Evolutionary conservation across 2,113 vertebrate species (phyloP).

Genomic region (Peromyscus maniculatus): DNA sequence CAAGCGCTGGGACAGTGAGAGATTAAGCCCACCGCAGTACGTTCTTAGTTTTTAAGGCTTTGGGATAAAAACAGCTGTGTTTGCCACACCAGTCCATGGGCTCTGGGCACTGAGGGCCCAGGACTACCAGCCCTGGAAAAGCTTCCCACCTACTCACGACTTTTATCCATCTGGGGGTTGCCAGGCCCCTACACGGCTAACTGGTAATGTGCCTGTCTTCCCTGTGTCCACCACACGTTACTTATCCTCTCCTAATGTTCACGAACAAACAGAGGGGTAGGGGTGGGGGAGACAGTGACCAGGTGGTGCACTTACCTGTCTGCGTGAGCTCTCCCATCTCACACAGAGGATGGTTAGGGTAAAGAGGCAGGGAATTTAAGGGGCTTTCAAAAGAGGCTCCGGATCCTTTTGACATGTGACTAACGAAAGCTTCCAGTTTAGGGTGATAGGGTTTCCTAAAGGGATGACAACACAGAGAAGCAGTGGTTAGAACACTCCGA

Average conservation of each 20-base stretch:
- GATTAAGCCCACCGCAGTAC: not conserved
- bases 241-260: fast-evolving
- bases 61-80: not conserved
- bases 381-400: conserved; percentile 92
- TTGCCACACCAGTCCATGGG: not conserved
- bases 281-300: fast-evolving
- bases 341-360: conserved; percentile 94
- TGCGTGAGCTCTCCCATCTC: conserved; percentile 98
- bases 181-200: not conserved
- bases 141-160: not conserved
- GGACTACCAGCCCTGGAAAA: not conserved
- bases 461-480: conserved; percentile 62
- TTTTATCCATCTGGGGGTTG: not conserved
- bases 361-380: conserved; percentile 92
- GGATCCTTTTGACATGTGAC: conserved; percentile 92
- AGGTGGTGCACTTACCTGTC: conserved; percentile 89
- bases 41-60: not conserved
- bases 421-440: conserved; percentile 93
- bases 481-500: not conserved
- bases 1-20: not conserved
- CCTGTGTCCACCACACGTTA: fast-evolving
- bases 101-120: not conserved
- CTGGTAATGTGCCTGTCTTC: not conserved
- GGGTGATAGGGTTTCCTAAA: conserved; percentile 94
- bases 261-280: fast-evolving